A percentile compares a stretch with the other conserved stretches of the same genome.
These are phyloP conservation scores for Onychomys leucogaster DNA, from an alignment of 2,797 vertebrate genomes.

Conservation along the genomic window DNA sequence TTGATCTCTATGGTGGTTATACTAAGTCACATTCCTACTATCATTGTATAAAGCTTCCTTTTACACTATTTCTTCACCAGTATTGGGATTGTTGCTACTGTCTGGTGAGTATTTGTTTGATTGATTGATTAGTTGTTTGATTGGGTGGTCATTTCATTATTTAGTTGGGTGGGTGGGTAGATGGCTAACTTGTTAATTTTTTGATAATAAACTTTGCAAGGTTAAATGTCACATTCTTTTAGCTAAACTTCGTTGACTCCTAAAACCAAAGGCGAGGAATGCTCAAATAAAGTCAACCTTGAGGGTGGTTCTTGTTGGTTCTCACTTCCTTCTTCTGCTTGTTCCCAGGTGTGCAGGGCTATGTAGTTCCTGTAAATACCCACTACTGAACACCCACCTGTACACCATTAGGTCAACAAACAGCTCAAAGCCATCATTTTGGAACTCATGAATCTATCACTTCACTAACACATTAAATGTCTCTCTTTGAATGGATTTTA, in stretches of 20 bases:
- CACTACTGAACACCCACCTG: not conserved
- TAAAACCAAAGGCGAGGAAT: constrained; percentile 16
- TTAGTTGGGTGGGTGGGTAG: not conserved
- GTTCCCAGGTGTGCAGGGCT: not conserved
- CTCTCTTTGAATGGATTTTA: not conserved
- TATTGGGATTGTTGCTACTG: not conserved
- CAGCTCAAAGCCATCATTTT: not conserved
- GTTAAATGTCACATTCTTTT: not conserved
- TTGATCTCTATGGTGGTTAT: not conserved
- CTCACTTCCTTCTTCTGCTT: not conserved
- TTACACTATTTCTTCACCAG: not conserved
- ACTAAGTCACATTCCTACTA: not conserved
- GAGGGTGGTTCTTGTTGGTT: not conserved
- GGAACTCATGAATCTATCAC: not conserved
- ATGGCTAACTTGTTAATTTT: not conserved
- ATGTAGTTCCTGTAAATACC: not conserved
- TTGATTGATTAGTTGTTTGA: not conserved
- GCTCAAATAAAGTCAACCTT: too few relatives aligned
- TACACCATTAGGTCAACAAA: not conserved
- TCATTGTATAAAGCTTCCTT: not conserved
- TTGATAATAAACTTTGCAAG: not conserved
- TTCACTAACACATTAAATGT: not conserved
- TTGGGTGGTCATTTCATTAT: not conserved
- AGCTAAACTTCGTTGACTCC: not conserved
- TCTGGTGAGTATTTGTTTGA: not conserved